A percentile compares a stretch with the other conserved stretches of the same genome.
Evolutionary conservation across 2,888 invertebrate species (phyloP).

Genomic region (Tiliacea citrago): DNA sequence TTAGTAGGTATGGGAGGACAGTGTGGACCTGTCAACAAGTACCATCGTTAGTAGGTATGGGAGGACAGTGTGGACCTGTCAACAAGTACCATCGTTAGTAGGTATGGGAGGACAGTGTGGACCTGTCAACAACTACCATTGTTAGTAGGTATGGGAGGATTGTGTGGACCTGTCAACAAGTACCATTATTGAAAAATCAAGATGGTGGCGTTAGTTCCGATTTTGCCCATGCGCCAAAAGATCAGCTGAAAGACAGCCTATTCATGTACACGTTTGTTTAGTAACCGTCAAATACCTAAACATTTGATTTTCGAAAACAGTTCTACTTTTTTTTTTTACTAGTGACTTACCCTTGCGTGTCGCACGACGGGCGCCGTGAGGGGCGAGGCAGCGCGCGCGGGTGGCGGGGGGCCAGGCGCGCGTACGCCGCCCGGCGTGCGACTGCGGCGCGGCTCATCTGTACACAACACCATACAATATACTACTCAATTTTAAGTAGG

Average conservation of each 20-base stretch:
- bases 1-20: no score
- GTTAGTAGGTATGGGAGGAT: no score
- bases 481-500: not conserved
- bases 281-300: not conserved
- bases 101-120: no score
- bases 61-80: no score
- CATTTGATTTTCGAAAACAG: not conserved
- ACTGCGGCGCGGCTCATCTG: slow-evolving; percentile 71
- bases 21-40: no score
- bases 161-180: no score
- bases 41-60: no score
- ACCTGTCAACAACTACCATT: no score
- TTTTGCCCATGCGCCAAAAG: not conserved
- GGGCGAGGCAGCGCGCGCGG: slow-evolving; percentile 9
- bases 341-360: slow-evolving; percentile 56
- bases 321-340: not conserved
- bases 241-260: not conserved
- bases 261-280: not conserved
- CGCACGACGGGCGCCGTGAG: slow-evolving; percentile 37
- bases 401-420: slow-evolving; percentile 45
- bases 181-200: not conserved
- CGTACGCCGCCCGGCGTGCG: slow-evolving; percentile 66
- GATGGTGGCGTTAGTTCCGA: not conserved
- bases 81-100: no score
- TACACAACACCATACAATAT: not conserved